Evolutionary conservation across 2,888 invertebrate species (phyloP), one percentile per base, ranked within the genome.

Genomic region (Cyrtodaria siliqua): DNA sequence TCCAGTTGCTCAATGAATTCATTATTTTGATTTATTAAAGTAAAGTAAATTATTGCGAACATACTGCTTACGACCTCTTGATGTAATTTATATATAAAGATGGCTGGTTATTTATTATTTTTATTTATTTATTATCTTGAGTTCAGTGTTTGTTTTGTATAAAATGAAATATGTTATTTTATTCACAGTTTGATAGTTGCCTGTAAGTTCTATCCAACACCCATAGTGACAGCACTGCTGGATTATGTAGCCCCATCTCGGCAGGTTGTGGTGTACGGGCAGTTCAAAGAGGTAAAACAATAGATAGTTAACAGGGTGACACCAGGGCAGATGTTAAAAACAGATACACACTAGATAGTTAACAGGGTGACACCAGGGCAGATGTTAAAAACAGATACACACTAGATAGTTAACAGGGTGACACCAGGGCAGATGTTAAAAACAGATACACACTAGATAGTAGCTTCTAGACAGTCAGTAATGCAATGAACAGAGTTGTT

Each of bases 141-240:
- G n/a, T n/a, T n/a, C n/a, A n/a, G n/a, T n/a, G n/a, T n/a, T n/a
- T n/a, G n/a, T n/a, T n/a, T n/a, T n/a, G n/a, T n/a, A n/a, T n/a
- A n/a, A n/a, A n/a, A n/a, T 59, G 4, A 9, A 4, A 23, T 53
- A n/a, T 49, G 60, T n/a, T 59, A 42, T n/a, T n/a, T n/a, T n/a
- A n/a, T n/a, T 79, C 85, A 38, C 84, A 93, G 93, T 62, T 75
- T 93, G 66, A 90, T 93, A 20, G 95, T 99, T 78, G 95, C 96
- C 1, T 95, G 96, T 67, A 97, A 96, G 92, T 97, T 97, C 92
- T 97, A 98, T 93, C 98, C 98, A 0, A 93, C 95, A 9, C 96
- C 95, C 86, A 95, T 98, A 79, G 94, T 97, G 26, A 95, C 95
- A 85, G 95, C 95, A 57, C 93, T 99, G 24, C 88, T 97, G 29